Percentiles rank a stretch among this genome's conserved stretches.
phyloP scores from a whole-genome alignment of 1,140 invertebrate species.

The Apis dorsata region DNA sequence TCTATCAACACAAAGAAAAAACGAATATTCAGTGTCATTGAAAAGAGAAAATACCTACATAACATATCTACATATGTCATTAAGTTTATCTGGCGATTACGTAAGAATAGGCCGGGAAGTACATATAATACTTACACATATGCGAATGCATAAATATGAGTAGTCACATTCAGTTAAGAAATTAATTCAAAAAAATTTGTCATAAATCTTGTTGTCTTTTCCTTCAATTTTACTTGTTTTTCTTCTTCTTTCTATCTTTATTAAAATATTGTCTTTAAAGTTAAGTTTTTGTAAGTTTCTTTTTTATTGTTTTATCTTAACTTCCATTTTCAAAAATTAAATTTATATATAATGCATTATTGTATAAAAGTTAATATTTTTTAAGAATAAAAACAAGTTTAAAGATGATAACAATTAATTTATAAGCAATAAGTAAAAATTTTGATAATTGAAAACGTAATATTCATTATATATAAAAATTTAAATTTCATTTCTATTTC shows the following conservation, averaged over 20 bases:
- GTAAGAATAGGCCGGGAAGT: conserved; percentile 1
- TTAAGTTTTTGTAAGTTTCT: too few relatives aligned
- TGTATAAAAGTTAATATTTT: too few relatives aligned
- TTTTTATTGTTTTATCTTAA: too few relatives aligned
- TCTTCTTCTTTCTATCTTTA: not conserved
- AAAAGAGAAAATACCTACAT: not conserved
- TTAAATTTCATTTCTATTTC: too few relatives aligned
- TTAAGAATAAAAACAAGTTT: too few relatives aligned
- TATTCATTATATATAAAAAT: too few relatives aligned
- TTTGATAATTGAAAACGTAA: too few relatives aligned
- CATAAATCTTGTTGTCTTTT: not conserved
- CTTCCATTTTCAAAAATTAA: too few relatives aligned
- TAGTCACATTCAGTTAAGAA: not conserved
- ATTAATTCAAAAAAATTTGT: not conserved
- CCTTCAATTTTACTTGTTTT: not conserved
- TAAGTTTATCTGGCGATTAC: conserved; percentile 1
- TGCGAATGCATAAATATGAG: not conserved
- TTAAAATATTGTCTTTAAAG: too few relatives aligned
- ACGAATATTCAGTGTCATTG: not conserved
- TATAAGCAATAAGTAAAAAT: too few relatives aligned
- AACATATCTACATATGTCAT: not conserved
- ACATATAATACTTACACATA: not conserved
- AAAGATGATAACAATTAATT: too few relatives aligned
- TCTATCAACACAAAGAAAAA: not conserved
- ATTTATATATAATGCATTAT: too few relatives aligned